These are phyloP conservation scores for Pantala flavescens DNA, from an alignment of 1,140 invertebrate genomes.

Conservation along the genomic window DNA sequence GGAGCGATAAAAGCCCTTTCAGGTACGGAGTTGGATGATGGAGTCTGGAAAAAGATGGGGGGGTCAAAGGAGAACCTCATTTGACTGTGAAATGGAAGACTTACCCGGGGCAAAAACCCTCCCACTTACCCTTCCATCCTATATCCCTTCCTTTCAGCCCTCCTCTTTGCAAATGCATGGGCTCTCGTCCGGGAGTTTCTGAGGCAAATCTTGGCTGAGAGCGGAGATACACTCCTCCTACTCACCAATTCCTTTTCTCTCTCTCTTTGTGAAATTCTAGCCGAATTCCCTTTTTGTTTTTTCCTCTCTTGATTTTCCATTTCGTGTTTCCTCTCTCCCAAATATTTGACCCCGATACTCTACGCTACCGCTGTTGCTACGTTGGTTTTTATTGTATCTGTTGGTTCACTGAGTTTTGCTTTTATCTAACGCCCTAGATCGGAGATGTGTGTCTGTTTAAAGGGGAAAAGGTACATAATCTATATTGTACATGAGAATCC, in stretches of 20 bases:
- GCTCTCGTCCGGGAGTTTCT: background rate
- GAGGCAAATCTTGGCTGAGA: constrained; percentile 3
- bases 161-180: constrained; percentile 4
- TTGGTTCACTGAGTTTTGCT: no score
- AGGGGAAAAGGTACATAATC: no score
- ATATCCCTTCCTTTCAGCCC: background rate
- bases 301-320: no score
- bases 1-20: background rate
- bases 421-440: no score
- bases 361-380: no score
- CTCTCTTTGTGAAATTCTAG: background rate
- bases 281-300: no score
- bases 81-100: constrained; percentile 5
- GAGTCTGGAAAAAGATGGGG: background rate
- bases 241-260: background rate
- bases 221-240: background rate
- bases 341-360: no score
- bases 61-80: background rate
- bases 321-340: no score
- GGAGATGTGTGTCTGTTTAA: no score
- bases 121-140: background rate
- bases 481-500: no score
- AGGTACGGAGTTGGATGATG: background rate
- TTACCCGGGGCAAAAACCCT: background rate
- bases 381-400: no score